Evolutionary conservation across 2,797 vertebrate species (phyloP).

Genomic region (Cephalopachus bancanus): DNA sequence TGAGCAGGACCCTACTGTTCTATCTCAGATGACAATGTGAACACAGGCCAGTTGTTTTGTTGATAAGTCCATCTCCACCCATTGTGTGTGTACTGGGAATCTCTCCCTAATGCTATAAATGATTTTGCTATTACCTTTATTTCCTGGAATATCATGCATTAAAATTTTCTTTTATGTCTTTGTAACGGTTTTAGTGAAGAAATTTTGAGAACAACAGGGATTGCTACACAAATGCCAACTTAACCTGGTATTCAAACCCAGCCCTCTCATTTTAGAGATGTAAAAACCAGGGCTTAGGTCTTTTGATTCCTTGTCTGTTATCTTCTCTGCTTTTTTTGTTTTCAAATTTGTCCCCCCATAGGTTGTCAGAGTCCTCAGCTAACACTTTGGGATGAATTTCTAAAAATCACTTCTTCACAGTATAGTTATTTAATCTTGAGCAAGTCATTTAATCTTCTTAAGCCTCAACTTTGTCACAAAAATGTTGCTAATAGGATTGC

Average conservation of each 20-base stretch:
- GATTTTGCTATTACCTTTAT: neutral
- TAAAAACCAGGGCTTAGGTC: neutral
- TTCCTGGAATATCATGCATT: neutral
- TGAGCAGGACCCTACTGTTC: neutral
- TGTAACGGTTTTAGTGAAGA: neutral
- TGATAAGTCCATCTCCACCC: neutral
- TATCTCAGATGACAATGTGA: neutral
- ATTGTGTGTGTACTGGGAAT: neutral
- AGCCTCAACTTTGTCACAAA: neutral
- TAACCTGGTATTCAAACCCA: neutral
- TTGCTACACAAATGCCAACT: neutral
- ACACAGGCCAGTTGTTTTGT: neutral
- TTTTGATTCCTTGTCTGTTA: neutral
- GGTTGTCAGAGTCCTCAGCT: neutral
- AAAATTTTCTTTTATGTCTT: neutral
- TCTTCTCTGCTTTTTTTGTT: neutral
- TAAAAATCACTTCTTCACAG: neutral
- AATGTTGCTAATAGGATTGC: neutral
- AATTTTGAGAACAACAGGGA: neutral
- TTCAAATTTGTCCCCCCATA: neutral
- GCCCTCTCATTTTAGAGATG: neutral
- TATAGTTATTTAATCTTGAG: neutral
- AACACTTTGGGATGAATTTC: slow-evolving; percentile 25
- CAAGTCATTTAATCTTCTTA: neutral
- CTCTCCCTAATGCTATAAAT: neutral